Evolutionary conservation across 1,140 invertebrate genomes (phyloP), one percentile per base, ranked within the genome.

Genomic region (Drosophila ogumai): DNA sequence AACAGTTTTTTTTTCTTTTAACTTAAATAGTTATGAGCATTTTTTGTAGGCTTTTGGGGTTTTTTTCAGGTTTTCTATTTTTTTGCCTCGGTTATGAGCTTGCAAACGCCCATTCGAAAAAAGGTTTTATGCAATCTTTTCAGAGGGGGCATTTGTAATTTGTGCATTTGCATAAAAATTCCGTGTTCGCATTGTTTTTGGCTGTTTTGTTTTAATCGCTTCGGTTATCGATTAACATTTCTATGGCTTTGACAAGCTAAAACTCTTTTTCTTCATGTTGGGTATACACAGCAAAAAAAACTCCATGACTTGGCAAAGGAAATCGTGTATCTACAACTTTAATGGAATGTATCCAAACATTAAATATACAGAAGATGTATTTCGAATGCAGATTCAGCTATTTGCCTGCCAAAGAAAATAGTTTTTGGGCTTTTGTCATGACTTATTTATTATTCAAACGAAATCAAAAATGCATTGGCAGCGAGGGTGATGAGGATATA

Each of bases 211-310:
- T 75, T 75, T 75, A 75, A 75, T 75, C 72, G 46, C 71, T 75
- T 75, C 34, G 73, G 73, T 58, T 75, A 75, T 75, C 73, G 72
- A 75, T 75, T 75, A 66, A 75, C 72, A 75, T 75, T 75, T 75
- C 32, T 57, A 40, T 65, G 46, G 71, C 59, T 43, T 44, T 8
- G 55, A 34, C 49, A 31, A 41, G 40, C 52, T n/a, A 15, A 55
- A 34, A 12, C 34, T n/a, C 6, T 36, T 74, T 49, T 46, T 36
- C 38, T 50, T 60, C 41, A 50, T 52, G 40, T 72, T 81, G 52
- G 25, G 52, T 67, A 74, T 77, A 73, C 66, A 68, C 60, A 57
- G 65, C 47, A 76, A 68, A 19, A 65, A 86, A 85, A 76, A 28
- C 64, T 81, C 64, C 71, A 66, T 86, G 79, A 82, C 63, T 87